These are phyloP conservation scores for Ptychodera flava DNA, from an alignment of 35 echinoderm and acorn worm species.

Conservation along the genomic window DNA sequence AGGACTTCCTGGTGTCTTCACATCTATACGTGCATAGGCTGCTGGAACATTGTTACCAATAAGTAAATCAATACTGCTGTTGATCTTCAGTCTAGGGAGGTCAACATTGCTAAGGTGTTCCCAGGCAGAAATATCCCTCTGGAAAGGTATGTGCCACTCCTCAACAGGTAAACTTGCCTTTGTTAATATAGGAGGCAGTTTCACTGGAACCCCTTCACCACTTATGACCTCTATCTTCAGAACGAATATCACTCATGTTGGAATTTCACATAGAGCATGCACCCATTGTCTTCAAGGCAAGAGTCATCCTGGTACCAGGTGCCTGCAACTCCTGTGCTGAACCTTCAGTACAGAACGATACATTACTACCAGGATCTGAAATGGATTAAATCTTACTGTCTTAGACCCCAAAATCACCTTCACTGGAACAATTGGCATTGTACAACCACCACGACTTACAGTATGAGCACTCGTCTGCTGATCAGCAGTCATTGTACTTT, in stretches of 20 bases:
- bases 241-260: not conserved
- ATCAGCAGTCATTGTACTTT: no score
- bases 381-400: not conserved
- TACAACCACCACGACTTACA: not conserved
- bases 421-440: not conserved
- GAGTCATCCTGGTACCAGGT: not conserved
- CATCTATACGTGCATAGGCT: conserved; percentile 29
- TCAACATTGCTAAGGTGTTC: no score
- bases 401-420: no score
- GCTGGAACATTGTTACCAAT: conserved; percentile 63
- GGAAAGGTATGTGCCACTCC: conserved; percentile 12
- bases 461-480: no score
- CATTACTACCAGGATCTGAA: no score
- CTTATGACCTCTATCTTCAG: not conserved
- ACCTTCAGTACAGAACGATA: no score
- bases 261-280: not conserved
- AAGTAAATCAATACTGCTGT: no score
- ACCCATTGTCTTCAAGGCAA: not conserved
- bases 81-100: no score
- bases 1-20: conserved; percentile 40
- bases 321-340: not conserved
- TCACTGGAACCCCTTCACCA: conserved; percentile 3
- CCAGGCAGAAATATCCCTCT: conserved; percentile 31
- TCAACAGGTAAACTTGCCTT: no score
- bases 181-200: conserved; percentile 9